These are phyloP conservation scores for Charanyca ferruginea DNA, from an alignment of 2,888 invertebrate genomes.

Conservation along the genomic window DNA sequence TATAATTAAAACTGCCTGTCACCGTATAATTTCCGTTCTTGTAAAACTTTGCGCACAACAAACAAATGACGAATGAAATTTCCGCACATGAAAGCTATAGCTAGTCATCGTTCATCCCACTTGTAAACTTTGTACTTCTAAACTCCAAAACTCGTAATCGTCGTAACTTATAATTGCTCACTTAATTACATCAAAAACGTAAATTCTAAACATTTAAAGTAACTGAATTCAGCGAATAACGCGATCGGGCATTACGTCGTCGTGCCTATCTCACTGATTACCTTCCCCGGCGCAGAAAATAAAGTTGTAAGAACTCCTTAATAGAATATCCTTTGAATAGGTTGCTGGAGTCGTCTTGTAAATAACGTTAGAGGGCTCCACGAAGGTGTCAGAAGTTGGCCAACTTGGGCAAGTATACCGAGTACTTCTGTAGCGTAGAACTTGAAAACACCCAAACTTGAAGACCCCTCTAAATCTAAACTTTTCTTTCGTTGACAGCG, in stretches of 20 bases:
- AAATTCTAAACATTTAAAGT: conserved; percentile 49
- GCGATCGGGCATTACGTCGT: conserved; percentile 45
- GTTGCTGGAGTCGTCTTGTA: conserved; percentile 72
- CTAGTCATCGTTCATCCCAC: conserved; percentile 39
- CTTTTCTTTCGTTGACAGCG: conserved; percentile 78
- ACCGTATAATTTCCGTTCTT: conserved; percentile 35
- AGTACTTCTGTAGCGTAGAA: conserved; percentile 58
- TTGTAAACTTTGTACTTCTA: conserved; percentile 48
- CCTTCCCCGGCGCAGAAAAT: conserved; percentile 68
- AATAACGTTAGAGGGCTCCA: conserved; percentile 74
- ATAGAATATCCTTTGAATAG: conserved; percentile 77
- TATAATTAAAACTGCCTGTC: conserved; percentile 44
- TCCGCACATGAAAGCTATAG: conserved; percentile 46
- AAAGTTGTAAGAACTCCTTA: conserved; percentile 73
- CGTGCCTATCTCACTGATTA: conserved; percentile 68
- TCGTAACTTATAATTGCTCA: conserved; percentile 59
- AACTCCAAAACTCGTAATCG: conserved; percentile 41
- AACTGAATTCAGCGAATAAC: conserved; percentile 50
- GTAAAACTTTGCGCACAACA: conserved; percentile 49
- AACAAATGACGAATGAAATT: conserved; percentile 51
- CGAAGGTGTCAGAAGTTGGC: conserved; percentile 77
- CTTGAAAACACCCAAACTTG: conserved; percentile 75
- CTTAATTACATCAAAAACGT: conserved; percentile 58
- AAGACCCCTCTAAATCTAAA: conserved; percentile 82
- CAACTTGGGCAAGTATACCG: conserved; percentile 57